A percentile compares a stretch with the other conserved stretches of the same genome.
Evolutionary conservation across 2,888 invertebrate species (phyloP).

Genomic region (Itoplectis maculator): DNA sequence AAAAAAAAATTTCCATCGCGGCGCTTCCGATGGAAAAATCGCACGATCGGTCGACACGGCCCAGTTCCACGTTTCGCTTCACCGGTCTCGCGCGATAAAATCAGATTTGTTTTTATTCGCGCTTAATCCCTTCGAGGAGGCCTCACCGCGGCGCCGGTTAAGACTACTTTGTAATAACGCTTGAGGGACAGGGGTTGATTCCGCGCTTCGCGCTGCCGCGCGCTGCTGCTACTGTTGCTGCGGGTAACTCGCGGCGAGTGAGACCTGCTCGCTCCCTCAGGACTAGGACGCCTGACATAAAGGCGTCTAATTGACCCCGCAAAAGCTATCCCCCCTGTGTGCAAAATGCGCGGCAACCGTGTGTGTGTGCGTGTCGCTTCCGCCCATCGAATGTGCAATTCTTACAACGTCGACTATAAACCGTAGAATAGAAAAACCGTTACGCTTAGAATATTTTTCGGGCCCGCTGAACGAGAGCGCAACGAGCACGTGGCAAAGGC

Average conservation of each 20-base stretch:
- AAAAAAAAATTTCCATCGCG: too few relatives aligned
- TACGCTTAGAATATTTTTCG: slow-evolving; percentile 8
- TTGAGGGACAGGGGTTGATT: slow-evolving; percentile 49
- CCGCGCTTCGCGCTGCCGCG: not conserved
- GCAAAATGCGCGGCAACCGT: not conserved
- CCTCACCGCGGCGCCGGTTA: slow-evolving; percentile 45
- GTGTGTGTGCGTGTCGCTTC: slow-evolving; percentile 4
- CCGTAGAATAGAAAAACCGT: slow-evolving; percentile 4
- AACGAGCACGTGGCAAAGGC: too few relatives aligned
- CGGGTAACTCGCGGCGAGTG: not conserved
- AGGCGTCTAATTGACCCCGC: slow-evolving; percentile 62
- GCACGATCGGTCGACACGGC: too few relatives aligned
- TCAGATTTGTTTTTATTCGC: slow-evolving; percentile 46
- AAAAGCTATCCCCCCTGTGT: slow-evolving; percentile 48
- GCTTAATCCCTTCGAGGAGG: slow-evolving; percentile 22
- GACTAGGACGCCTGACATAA: slow-evolving; percentile 46
- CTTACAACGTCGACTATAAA: slow-evolving; percentile 13
- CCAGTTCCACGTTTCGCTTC: too few relatives aligned
- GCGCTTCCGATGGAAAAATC: too few relatives aligned
- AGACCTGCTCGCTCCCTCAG: slow-evolving; percentile 22
- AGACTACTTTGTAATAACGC: slow-evolving; percentile 40
- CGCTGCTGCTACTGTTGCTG: too few relatives aligned
- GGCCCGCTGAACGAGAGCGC: too few relatives aligned
- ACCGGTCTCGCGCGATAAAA: slow-evolving; percentile 42
- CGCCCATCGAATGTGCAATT: not conserved